Evolutionary conservation across 2,113 vertebrate genomes (phyloP).

Genomic region (Apus apus): DNA sequence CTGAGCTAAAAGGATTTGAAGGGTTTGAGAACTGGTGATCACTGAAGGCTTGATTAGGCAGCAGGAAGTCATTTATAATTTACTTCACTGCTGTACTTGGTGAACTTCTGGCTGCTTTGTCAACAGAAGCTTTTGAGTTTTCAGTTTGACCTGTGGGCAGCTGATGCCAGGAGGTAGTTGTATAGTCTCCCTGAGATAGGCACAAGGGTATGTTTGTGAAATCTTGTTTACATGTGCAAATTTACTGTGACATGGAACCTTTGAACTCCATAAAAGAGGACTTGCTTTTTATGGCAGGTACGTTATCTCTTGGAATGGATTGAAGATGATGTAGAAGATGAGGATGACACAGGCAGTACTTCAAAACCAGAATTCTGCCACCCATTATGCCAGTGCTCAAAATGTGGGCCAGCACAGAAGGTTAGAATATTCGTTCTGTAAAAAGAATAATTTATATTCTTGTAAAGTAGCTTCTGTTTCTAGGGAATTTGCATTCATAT

Average conservation of each 20-base stretch:
- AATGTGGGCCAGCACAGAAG: conserved; percentile 90
- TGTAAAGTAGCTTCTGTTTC: background rate
- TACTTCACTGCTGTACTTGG: background rate
- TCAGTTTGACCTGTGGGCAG: background rate
- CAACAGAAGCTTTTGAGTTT: background rate
- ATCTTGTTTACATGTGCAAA: background rate
- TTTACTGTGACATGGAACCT: background rate
- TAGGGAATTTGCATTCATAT: background rate
- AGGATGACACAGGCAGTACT: conserved; percentile 51
- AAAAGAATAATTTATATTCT: background rate
- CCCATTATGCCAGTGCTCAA: conserved; percentile 91
- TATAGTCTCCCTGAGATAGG: background rate
- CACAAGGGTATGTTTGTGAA: background rate
- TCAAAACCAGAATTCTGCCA: conserved; percentile 84
- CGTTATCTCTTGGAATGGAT: conserved; percentile 94
- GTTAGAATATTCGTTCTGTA: conserved; percentile 65
- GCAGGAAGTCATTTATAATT: conserved; percentile 3
- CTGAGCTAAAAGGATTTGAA: background rate
- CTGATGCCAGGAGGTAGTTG: background rate
- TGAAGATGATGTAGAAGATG: conserved; percentile 86
- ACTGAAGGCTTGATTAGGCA: background rate
- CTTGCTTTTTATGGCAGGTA: conserved; percentile 78
- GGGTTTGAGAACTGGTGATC: background rate
- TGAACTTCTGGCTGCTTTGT: background rate
- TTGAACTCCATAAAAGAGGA: background rate